Evolutionary conservation across 2,888 invertebrate species (phyloP).

Genomic region (Drosophila hamatofila): DNA sequence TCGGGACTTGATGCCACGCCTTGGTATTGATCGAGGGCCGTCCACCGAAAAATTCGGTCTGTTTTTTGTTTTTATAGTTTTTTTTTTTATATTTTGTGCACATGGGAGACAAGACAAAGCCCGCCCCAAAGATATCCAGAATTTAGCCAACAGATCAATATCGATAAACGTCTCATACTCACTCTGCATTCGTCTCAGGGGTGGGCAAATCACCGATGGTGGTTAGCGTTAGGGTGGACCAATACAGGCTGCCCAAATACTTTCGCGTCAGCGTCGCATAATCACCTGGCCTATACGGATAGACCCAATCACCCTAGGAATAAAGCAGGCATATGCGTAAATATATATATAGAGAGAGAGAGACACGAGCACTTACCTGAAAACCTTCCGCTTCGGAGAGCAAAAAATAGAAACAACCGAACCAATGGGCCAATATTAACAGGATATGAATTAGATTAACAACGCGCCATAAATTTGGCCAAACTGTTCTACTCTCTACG

Average conservation of each 20-base stretch:
- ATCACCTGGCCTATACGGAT: constrained; percentile 94
- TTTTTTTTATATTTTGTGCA: constrained; percentile 17
- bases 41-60: constrained; percentile 88
- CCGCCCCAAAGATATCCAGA: constrained; percentile 20
- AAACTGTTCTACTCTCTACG: constrained; percentile 97
- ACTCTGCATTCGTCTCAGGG: constrained; percentile 98
- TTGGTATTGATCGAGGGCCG: constrained; percentile 95
- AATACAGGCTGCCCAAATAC: constrained; percentile 97
- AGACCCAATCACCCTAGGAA: constrained; percentile 93
- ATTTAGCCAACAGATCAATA: constrained; percentile 8
- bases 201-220: constrained; percentile 98
- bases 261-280: constrained; percentile 96
- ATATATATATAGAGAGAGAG: neutral
- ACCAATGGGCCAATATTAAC: constrained; percentile 98
- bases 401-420: constrained; percentile 98
- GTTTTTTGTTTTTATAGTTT: neutral
- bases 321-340: neutral
- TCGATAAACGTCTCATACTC: constrained; percentile 86
- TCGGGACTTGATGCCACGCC: constrained; percentile 95
- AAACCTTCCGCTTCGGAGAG: constrained; percentile 96
- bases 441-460: constrained; percentile 97
- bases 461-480: constrained; percentile 98
- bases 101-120: constrained; percentile 21
- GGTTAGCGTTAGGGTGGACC: constrained; percentile 97
- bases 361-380: constrained; percentile 86